Base-by-base conservation (phyloP, 2,113 vertebrate species). In the Collichthys lucidus region DNA sequence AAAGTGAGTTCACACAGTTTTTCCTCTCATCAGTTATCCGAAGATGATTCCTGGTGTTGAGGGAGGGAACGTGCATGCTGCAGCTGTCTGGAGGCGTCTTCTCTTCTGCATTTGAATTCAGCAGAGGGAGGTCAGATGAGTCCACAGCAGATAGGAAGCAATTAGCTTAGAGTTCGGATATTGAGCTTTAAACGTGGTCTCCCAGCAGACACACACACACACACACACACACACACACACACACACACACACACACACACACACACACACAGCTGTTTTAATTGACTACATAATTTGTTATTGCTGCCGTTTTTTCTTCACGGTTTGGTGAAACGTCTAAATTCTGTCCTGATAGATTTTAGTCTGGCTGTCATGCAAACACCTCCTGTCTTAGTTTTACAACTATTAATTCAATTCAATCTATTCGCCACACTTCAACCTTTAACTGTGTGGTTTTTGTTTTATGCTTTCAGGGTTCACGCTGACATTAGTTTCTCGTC, bases 111-210 rank as follows among this genome's bases (percentile, higher is more conserved):
- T 70, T 47, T 56, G 53, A 75, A 72, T 61, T 76, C 60, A 47
- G 0, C 59, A 16, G 35, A 75, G 56, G 19, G 75, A 62, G 85
- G 77, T 80, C 77, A 60, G 62, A 63, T 17, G 31, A 80, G 67
- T 75, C 62, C 50, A 15, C 56, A 17, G 31, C 73, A 74, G 67
- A 84, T 29, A 73, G 73, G 35, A 84, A 74, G 73, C 77, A 80
- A 87, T 87, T 84, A 87, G 63, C 64, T 69, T 19, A 14, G 44
- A 80, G 81, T 80, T 80, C 5, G 50, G 57, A 69, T 84, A 60
- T 77, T 2, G 9, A 77, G 73, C 69, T 80, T 77, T 80, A 77
- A 64, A 65, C 15, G n/a, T 44, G 47, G 64, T 65, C 61, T 71
- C 42, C n/a, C 40, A 57, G 22, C 26, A n/a, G n/a, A 50, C n/a